phyloP scores from a whole-genome alignment of 2,888 invertebrate genomes.

The Syrphus vitripennis region DNA sequence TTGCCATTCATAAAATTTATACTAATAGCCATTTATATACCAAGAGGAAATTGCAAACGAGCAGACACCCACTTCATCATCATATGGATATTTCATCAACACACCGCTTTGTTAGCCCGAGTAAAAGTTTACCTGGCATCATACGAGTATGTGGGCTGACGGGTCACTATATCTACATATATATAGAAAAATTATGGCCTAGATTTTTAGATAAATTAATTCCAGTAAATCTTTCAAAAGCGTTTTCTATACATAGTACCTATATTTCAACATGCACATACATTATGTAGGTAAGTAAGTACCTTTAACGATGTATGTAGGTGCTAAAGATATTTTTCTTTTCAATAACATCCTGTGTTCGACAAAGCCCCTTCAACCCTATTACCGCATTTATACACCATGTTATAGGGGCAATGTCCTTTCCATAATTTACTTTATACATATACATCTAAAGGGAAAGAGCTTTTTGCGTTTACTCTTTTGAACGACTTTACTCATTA shows the following conservation, averaged over 20 bases:
- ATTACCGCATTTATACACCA: not conserved
- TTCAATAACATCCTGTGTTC: not conserved
- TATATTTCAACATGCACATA: not conserved
- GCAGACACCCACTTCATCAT: not conserved
- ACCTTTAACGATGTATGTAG: not conserved
- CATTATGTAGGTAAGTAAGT: accelerated
- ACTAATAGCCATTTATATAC: too few species aligned
- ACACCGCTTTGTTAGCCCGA: not conserved
- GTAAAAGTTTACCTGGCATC: not conserved
- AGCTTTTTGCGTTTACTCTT: not conserved
- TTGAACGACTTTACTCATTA: slow-evolving; percentile 58
- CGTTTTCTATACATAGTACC: too few species aligned
- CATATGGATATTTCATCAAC: not conserved
- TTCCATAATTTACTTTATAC: slow-evolving; percentile 25
- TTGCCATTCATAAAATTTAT: too few species aligned
- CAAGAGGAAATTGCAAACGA: too few species aligned
- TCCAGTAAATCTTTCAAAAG: not conserved
- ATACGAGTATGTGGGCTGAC: not conserved
- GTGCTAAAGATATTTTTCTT: not conserved
- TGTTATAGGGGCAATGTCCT: slow-evolving; percentile 57
- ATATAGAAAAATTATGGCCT: not conserved
- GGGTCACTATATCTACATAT: not conserved
- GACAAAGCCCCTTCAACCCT: not conserved
- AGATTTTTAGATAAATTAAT: not conserved
- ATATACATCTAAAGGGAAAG: not conserved